Evolutionary conservation across 2,888 invertebrate species (phyloP), one percentile per base, ranked within the genome.

Genomic region (Philopedon plagiatum): DNA sequence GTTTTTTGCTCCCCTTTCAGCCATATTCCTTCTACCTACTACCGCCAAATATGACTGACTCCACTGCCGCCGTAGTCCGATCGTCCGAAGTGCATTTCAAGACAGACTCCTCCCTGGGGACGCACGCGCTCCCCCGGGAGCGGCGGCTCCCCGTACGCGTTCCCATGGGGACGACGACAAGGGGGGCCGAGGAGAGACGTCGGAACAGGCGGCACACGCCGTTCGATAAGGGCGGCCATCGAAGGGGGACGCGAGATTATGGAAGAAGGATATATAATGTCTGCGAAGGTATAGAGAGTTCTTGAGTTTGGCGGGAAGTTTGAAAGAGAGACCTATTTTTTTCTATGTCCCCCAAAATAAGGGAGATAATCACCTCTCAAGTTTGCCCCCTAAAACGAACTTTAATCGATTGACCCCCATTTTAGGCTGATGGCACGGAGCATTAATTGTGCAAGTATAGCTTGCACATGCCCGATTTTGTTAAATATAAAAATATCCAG

Each of bases 121-220:
- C 82, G 82, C 80, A 81, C 81, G 83, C 82, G 80, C 78, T 84
- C 85, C 85, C 85, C 74, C 68, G 84, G 83, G 84, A 82, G 79
- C 81, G 80, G 80, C 83, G 80, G 81, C 70, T 64, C 71, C 82
- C 83, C 84, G 83, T 82, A 84, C 84, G 85, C 86, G 87, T 87
- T 87, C 88, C 87, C 87, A 87, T 87, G 87, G 88, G 88, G 87
- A 88, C 88, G 85, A 84, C 83, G 51, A 51, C 60, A 80, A 81
- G 81, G 83, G 67, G 58, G 7, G 15, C 18, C 18, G 37, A 83
- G 81, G 81, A 81, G 82, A 83, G 82, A 82, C 81, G 81, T 81
- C 83, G 82, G 82, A 82, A 65, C 82, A 83, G 81, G 49, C 72
- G 71, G 69, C 74, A 70, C 74, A 72, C 68, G 71, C 71, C 75